Evolutionary conservation across 2,888 invertebrate species (phyloP), one percentile per base, ranked within the genome.

Genomic region (Ormia ochracea): DNA sequence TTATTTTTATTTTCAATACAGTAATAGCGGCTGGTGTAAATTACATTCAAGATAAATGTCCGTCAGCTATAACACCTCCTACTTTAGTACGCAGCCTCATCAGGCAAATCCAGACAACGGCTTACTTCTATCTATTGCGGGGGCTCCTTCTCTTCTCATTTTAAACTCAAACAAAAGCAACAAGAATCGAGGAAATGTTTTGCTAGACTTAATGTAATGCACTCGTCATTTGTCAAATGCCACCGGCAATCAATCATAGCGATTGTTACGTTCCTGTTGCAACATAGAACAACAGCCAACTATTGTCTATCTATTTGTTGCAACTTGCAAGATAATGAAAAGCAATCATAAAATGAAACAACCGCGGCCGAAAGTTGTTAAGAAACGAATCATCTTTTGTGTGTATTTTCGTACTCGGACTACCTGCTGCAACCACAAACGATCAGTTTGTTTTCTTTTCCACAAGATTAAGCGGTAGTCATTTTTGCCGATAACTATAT

Each of bases 241-340:
- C 81, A 78, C 84, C 79, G 82, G 85, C 85, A 84, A 87, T 86
- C 86, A 87, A 86, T 86, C 86, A 86, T 84, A 81, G 81, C 82
- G 85, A 83, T 84, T 84, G 75, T 63, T 78, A 73, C 28, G 14
- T 63, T 73, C 45, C 38, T 68, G 65, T 63, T 26, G 31, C 61
- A 61, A 28, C 59, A 43, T 50, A 54, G 21, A 68, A 61, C 75
- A 68, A 75, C 45, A 33, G 68, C 28, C 75, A 68, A 63, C 69
- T 38, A 69, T 58, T 63, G 76, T 69, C 43, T 68, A 43, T 52
- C 23, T 76, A 41, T 66, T 38, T 38, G 36, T 38, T n/a, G n/a
- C n/a, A 45, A 54, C 36, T 69, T 69, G 23, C 31, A 61, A 31
- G 61, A 43, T 59, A 31, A 59, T 41, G 26, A 31, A 56, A 54